Evolutionary conservation across 2,113 vertebrate genomes (phyloP), one percentile per base, ranked within the genome.

Genomic region (Nothobranchius kuhntae): DNA sequence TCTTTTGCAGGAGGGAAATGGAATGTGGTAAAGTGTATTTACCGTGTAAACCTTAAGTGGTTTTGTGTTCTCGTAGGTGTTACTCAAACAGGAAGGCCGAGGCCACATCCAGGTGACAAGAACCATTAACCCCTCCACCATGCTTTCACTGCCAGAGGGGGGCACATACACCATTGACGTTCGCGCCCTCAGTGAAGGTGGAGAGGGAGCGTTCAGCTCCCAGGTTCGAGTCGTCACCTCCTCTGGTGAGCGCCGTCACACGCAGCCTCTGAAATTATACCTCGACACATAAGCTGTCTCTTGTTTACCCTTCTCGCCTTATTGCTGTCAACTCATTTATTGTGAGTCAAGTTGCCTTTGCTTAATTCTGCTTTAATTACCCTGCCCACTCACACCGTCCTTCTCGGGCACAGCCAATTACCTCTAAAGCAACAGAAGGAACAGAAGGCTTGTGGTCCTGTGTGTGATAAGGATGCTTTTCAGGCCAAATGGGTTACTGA

Each of bases 161-260:
- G 97, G 97, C 11, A 93, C 96, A 71, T 99, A 99, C 52, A 92
- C 96, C 85, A 97, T 99, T 7, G 95, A 98, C 87, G 95, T 99
- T 40, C 93, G 95, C 35, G 94, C 95, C 0, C 92, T 95, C 72
- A 95, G 97, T 36, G 96, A 98, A 88, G 96, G 97, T 52, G 97
- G 97, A 3, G 96, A 98, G 71, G 96, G 96, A 46, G 93, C 93
- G 0, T 83, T 94, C 5, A 95, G 95, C 82, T 91, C 96, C 36
- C 96, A 97, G 60, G 95, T 98, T 71, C 95, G 96, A 86, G 87
- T 99, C 35, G 94, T 96, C 57, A 97, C 95, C 61, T 95, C 95
- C 85, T 95, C 96, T 80, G 97, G 97, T 98, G 89, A 90, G 86
- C 21, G 11, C 9, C 14, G 30, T 50, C 47, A 42, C 24, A 21